phyloP scores from a whole-genome alignment of 2,888 invertebrate species.

The Agrotis ipsilon region DNA sequence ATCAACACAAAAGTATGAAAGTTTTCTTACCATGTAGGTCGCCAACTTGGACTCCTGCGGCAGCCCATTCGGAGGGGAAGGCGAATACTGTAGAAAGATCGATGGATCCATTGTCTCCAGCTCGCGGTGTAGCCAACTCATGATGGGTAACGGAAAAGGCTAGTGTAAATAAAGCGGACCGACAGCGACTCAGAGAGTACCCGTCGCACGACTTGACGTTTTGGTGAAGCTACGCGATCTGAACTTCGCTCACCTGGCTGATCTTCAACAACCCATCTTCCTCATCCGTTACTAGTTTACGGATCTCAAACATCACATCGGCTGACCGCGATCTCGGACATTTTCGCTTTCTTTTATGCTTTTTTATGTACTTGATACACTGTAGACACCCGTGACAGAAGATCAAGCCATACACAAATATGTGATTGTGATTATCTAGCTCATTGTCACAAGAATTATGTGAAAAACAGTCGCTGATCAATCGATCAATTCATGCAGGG shows the following conservation, averaged over 20 bases:
- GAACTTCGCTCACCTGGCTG: constrained; percentile 53
- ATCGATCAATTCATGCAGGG: constrained; percentile 62
- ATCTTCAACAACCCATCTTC: constrained; percentile 70
- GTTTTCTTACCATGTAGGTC: constrained; percentile 94
- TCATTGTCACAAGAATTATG: constrained; percentile 60
- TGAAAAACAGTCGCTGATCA: constrained; percentile 48
- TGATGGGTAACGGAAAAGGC: constrained; percentile 51
- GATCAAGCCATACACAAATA: constrained; percentile 71
- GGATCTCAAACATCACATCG: constrained; percentile 68
- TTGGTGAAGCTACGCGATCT: constrained; percentile 54
- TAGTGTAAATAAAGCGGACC: constrained; percentile 46
- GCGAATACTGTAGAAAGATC: constrained; percentile 91
- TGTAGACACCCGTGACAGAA: constrained; percentile 65
- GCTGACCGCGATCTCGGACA: constrained; percentile 63
- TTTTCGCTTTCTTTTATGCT: constrained; percentile 64
- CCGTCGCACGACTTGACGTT: constrained; percentile 44
- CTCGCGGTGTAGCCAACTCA: constrained; percentile 71
- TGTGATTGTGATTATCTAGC: constrained; percentile 43
- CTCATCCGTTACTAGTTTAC: constrained; percentile 55
- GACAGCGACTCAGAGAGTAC: constrained; percentile 29
- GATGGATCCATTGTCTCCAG: constrained; percentile 93
- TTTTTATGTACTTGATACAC: constrained; percentile 43
- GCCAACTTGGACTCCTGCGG: constrained; percentile 96
- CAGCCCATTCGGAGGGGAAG: constrained; percentile 93
- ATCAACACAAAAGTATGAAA: constrained; percentile 14